These are phyloP conservation scores for Crambe crambe DNA, from an alignment of 37 sponge, comb jelly and placozoan genomes.

Conservation along the genomic window DNA sequence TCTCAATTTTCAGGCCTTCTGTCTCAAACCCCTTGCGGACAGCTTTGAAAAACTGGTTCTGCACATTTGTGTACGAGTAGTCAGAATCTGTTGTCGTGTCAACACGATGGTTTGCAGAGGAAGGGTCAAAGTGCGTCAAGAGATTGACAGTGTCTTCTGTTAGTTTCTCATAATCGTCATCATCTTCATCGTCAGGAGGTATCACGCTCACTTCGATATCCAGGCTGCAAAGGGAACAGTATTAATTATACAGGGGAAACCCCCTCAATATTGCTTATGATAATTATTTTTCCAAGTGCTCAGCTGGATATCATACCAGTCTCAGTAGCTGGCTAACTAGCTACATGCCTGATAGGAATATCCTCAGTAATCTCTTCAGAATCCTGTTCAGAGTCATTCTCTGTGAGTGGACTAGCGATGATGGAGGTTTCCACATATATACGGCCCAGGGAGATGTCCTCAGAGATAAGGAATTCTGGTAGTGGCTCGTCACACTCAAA, in stretches of 20 bases:
- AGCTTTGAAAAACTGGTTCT: neutral
- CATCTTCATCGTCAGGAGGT: neutral
- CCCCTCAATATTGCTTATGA: no score
- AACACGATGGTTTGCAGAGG: neutral
- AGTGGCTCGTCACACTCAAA: slow-evolving; percentile 14
- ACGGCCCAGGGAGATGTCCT: slow-evolving; percentile 8
- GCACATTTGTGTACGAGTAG: neutral
- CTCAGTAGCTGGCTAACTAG: no score
- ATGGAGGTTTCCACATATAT: neutral
- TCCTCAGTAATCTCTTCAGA: neutral
- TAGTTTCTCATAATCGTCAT: slow-evolving; percentile 2
- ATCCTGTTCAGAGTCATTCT: neutral
- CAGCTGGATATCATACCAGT: no score
- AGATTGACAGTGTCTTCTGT: neutral
- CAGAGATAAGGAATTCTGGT: slow-evolving; percentile 29
- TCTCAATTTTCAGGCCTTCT: slow-evolving; percentile 11
- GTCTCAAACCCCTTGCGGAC: slow-evolving; percentile 2
- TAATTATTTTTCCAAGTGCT: no score
- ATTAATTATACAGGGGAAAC: no score
- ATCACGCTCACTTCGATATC: slow-evolving; percentile 14
- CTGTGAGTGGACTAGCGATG: slow-evolving; percentile 11
- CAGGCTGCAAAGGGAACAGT: no score
- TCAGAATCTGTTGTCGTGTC: neutral
- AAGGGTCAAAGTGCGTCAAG: neutral
- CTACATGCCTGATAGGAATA: neutral